Evolutionary conservation across 2,888 invertebrate genomes (phyloP).

Genomic region (Dryadula phaetusa): DNA sequence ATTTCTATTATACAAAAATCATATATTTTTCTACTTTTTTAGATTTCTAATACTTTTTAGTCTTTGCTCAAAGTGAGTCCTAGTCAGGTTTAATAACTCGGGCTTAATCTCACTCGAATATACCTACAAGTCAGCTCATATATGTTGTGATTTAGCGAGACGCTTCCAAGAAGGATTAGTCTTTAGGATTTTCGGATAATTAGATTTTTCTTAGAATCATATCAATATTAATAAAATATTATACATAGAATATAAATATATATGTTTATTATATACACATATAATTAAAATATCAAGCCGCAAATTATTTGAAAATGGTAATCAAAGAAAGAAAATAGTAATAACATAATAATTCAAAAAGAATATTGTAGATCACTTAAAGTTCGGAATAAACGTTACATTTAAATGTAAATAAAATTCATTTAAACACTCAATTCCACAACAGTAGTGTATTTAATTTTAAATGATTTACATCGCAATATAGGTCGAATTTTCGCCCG

Average conservation of each 20-base stretch:
- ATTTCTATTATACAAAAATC: too few relatives aligned
- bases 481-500: slow-evolving; percentile 9
- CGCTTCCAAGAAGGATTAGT: slow-evolving; percentile 36
- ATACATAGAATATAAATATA: background rate
- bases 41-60: background rate
- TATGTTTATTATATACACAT: too few relatives aligned
- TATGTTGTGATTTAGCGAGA: slow-evolving; percentile 42
- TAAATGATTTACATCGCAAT: slow-evolving; percentile 8
- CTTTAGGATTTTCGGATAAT: slow-evolving; percentile 38
- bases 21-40: background rate
- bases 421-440: slow-evolving; percentile 2
- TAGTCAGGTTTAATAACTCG: slow-evolving; percentile 59
- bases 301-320: too few relatives aligned
- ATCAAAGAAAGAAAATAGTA: too few relatives aligned
- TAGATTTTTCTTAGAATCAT: slow-evolving; percentile 32
- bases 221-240: background rate
- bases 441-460: slow-evolving; percentile 15
- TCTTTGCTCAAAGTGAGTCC: slow-evolving; percentile 31
- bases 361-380: too few relatives aligned
- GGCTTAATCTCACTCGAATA: slow-evolving; percentile 59
- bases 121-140: slow-evolving; percentile 51
- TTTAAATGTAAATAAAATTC: slow-evolving; percentile 8
- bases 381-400: background rate
- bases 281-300: too few relatives aligned
- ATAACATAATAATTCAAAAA: too few relatives aligned